Percentiles rank a stretch among this genome's conserved stretches.
phyloP scores from a whole-genome alignment of 2,113 vertebrate species.

The Equus przewalskii region DNA sequence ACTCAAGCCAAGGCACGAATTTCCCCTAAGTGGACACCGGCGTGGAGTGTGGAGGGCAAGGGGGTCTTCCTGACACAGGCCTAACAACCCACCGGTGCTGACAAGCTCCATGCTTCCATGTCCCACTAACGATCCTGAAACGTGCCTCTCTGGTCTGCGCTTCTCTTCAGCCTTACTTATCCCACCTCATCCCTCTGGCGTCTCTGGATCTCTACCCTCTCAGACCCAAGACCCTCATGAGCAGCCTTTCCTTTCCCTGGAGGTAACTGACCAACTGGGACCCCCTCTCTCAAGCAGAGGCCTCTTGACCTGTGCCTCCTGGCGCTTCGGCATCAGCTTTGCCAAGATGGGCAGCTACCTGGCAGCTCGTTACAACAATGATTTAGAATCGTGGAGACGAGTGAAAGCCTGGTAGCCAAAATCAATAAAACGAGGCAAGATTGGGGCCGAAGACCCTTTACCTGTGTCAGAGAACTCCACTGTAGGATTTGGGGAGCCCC shows the following conservation, averaged over 20 bases:
- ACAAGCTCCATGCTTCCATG: fast-evolving
- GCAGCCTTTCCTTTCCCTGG: not conserved
- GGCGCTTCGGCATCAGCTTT: not conserved
- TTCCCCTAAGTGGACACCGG: not conserved
- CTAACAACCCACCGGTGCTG: not conserved
- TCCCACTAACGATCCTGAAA: fast-evolving
- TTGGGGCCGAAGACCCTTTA: fast-evolving
- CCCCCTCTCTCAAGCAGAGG: not conserved
- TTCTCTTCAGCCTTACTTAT: not conserved
- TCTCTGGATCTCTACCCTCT: not conserved
- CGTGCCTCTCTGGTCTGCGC: not conserved
- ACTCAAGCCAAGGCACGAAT: not conserved
- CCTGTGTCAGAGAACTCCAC: not conserved
- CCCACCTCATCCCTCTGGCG: not conserved
- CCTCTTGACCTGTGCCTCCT: not conserved
- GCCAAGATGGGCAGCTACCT: not conserved
- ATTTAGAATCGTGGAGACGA: not conserved
- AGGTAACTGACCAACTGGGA: not conserved
- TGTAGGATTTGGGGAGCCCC: not conserved
- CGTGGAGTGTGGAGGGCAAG: not conserved
- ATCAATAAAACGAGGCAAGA: not conserved
- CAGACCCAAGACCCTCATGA: not conserved
- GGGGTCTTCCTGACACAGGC: not conserved
- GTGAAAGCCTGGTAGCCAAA: not conserved
- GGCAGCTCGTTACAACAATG: not conserved